A percentile compares a stretch with the other conserved stretches of the same genome.
These are phyloP conservation scores for Sesamia nonagrioides DNA, from an alignment of 1,140 invertebrate genomes.

Conservation along the genomic window DNA sequence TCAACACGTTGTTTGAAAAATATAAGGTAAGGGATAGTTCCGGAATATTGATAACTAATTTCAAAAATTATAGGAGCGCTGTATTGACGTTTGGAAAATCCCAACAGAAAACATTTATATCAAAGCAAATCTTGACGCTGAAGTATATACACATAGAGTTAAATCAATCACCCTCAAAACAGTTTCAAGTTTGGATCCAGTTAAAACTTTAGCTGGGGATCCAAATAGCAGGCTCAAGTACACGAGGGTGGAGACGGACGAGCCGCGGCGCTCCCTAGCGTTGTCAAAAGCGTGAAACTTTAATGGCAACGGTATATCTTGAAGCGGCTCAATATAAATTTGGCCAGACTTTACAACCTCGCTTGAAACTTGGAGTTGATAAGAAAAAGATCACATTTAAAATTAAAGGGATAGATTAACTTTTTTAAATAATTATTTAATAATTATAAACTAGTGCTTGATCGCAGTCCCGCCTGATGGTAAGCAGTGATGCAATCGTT, in stretches of 20 bases:
- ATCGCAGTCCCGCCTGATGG: no score
- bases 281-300: constrained; percentile 58
- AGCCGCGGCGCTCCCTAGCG: neutral
- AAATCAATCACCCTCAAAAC: constrained; percentile 57
- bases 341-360: constrained; percentile 50
- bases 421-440: no score
- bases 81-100: neutral
- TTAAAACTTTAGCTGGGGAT: constrained; percentile 51
- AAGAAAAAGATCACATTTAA: constrained; percentile 51
- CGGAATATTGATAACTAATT: neutral
- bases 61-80: no score
- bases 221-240: constrained; percentile 26
- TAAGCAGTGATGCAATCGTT: no score
- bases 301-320: constrained; percentile 63
- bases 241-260: neutral
- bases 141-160: neutral
- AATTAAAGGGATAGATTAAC: constrained; percentile 50
- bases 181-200: constrained; percentile 56
- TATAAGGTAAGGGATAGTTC: neutral
- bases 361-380: constrained; percentile 49
- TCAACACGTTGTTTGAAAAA: neutral
- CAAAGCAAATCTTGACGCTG: neutral
- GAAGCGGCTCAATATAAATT: constrained; percentile 60
- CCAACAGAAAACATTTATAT: neutral
- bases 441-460: no score